phyloP scores from a whole-genome alignment of 2,797 vertebrate genomes.

The Sebastes aleutianus region DNA sequence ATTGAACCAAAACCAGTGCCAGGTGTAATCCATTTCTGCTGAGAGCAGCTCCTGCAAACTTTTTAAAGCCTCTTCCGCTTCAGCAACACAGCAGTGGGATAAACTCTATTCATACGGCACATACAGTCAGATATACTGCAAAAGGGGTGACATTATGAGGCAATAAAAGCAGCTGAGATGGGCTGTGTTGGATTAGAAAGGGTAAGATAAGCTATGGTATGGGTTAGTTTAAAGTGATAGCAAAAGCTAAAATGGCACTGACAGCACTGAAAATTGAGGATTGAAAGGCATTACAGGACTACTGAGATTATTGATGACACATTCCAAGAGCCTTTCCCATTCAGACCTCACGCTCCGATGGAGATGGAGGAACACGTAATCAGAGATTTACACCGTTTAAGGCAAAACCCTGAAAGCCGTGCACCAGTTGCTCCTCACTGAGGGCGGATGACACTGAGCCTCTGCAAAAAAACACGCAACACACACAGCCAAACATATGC shows the following conservation, averaged over 20 bases:
- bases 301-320: constrained; percentile 70
- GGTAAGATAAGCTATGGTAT: constrained; percentile 10
- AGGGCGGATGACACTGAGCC: constrained; percentile 43
- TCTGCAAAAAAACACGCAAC: background rate
- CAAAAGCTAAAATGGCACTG: constrained; percentile 51
- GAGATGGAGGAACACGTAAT: constrained; percentile 55
- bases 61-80: constrained; percentile 25
- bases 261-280: constrained; percentile 55
- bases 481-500: constrained; percentile 15
- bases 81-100: constrained; percentile 11
- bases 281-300: constrained; percentile 64
- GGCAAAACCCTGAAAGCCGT: constrained; percentile 60
- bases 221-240: constrained; percentile 38
- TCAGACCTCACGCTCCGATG: constrained; percentile 23
- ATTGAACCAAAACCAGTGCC: constrained; percentile 35
- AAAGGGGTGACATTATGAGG: constrained; percentile 32
- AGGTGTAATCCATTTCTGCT: constrained; percentile 54
- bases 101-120: constrained; percentile 21
- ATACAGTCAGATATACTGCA: constrained; percentile 18
- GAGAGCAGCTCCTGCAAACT: constrained; percentile 37
- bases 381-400: constrained; percentile 69
- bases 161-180: constrained; percentile 35
- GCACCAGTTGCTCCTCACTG: constrained; percentile 19
- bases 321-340: constrained; percentile 49
- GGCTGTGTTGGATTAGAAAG: constrained; percentile 37